These are phyloP conservation scores for Drosophila stalkeri DNA, from an alignment of 2,888 invertebrate species.

Conservation along the genomic window DNA sequence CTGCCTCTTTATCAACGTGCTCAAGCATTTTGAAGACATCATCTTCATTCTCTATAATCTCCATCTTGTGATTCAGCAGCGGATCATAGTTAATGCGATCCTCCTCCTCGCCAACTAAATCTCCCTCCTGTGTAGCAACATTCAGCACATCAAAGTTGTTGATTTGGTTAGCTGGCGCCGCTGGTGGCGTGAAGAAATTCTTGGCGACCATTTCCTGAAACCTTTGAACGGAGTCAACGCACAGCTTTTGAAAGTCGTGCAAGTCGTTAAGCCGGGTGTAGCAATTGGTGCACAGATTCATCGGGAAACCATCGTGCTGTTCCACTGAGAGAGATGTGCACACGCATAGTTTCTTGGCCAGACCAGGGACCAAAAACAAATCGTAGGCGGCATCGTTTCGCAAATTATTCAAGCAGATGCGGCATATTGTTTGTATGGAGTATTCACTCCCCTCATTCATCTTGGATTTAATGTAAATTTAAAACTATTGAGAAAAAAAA, in stretches of 20 bases:
- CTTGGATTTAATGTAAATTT: constrained; percentile 30
- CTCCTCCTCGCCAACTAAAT: constrained; percentile 72
- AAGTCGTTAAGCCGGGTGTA: constrained; percentile 77
- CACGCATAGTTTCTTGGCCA: constrained; percentile 79
- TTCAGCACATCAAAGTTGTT: constrained; percentile 66
- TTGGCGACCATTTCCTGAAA: constrained; percentile 72
- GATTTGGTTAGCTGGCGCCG: constrained; percentile 34
- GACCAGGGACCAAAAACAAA: constrained; percentile 76
- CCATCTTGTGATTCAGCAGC: constrained; percentile 79
- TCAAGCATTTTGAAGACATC: constrained; percentile 83
- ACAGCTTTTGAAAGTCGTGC: constrained; percentile 81
- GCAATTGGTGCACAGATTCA: constrained; percentile 76
- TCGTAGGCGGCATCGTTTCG: constrained; percentile 65
- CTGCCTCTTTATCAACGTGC: constrained; percentile 79
- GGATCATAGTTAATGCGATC: constrained; percentile 81
- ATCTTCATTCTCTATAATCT: constrained; percentile 81
- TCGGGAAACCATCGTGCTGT: constrained; percentile 81
- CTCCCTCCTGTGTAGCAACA: constrained; percentile 56
- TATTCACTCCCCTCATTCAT: constrained; percentile 58
- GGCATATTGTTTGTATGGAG: constrained; percentile 79
- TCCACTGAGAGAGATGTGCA: constrained; percentile 82
- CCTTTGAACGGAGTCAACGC: constrained; percentile 76
- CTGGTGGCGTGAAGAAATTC: constrained; percentile 37
- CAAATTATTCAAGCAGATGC: constrained; percentile 80
- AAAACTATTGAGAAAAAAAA: constrained; percentile 21